A percentile compares a stretch with the other conserved stretches of the same genome.
Evolutionary conservation across 2,113 vertebrate genomes (phyloP).

Genomic region (Ornithorhynchus anatinus): DNA sequence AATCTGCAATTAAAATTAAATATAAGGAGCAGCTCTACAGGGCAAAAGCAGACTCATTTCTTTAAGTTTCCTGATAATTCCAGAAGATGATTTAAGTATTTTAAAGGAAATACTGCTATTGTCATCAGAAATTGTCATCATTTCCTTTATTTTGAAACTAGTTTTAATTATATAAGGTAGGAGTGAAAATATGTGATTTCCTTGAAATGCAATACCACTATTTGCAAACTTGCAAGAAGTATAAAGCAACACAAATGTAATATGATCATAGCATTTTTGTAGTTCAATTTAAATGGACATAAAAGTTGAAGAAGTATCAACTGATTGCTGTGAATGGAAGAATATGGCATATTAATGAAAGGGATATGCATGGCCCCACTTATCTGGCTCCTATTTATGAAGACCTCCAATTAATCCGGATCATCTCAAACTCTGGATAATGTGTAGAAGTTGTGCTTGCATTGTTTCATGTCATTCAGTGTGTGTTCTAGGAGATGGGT

Average conservation of each 20-base stretch:
- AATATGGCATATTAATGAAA: too few relatives aligned
- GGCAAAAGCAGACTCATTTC: neutral
- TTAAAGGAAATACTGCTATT: neutral
- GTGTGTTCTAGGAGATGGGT: too few relatives aligned
- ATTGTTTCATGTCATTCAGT: too few relatives aligned
- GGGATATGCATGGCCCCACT: too few relatives aligned
- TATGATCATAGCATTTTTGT: neutral
- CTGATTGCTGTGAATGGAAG: too few relatives aligned
- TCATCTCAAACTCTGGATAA: too few relatives aligned
- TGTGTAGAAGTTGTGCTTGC: too few relatives aligned
- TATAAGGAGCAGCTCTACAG: neutral
- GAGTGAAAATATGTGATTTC: neutral
- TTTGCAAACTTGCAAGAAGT: neutral
- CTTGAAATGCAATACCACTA: neutral
- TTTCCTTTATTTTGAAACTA: neutral
- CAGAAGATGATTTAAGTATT: neutral
- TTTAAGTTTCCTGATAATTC: constrained; percentile 6
- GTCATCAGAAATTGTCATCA: neutral
- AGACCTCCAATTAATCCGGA: too few relatives aligned
- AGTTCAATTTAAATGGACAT: neutral
- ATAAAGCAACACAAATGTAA: neutral
- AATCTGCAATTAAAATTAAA: constrained; percentile 50
- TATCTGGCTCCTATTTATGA: too few relatives aligned
- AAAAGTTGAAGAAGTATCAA: too few relatives aligned
- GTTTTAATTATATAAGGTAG: neutral